Evolutionary conservation across 2,797 vertebrate genomes (phyloP), one percentile per base, ranked within the genome.

Genomic region (Phalloptychus januarius): DNA sequence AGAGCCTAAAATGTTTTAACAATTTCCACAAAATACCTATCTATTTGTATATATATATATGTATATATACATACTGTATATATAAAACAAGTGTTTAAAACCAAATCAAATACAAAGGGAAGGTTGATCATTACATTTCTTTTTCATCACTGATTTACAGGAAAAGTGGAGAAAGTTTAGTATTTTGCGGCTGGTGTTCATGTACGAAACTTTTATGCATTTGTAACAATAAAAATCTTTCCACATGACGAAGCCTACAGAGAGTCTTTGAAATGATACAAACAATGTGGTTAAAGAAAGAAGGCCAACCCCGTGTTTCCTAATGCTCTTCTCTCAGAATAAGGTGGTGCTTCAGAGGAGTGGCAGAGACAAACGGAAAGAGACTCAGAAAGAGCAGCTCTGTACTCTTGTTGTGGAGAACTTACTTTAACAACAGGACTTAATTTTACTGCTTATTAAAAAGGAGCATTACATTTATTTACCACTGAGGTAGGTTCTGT

Each of bases 311-410:
- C 90, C 33, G 75, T 75, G 20, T 91, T 91, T 91, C 87, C 52
- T 82, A 89, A 85, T 80, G 67, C 77, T 86, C 70, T 40, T 89
- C 86, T 86, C 33, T 77, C 83, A 89, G 69, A 74, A 20, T n/a
- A 80, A 92, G 86, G 85, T 90, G 88, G 81, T 87, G 89, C 79
- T 69, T 6, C 10, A 20, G 82, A 91, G 95, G 95, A 92, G 95
- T 93, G 95, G 91, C 91, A 83, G 23, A 77, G 46, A 25, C 63
- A 71, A 40, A 18, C 25, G 73, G 20, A n/a, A 7, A 5, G 78
- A 84, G 82, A 65, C 76, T 84, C 54, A 4, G 36, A 79, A 84
- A 82, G 72, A 75, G 46, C 52, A 85, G 72, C 44, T 76, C 79
- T 87, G 84, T 63, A 18, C 50, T 83, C 42, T 78, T 56, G 70